Evolutionary conservation across 2,113 vertebrate species (phyloP).

Genomic region (Pelecanus crispus): DNA sequence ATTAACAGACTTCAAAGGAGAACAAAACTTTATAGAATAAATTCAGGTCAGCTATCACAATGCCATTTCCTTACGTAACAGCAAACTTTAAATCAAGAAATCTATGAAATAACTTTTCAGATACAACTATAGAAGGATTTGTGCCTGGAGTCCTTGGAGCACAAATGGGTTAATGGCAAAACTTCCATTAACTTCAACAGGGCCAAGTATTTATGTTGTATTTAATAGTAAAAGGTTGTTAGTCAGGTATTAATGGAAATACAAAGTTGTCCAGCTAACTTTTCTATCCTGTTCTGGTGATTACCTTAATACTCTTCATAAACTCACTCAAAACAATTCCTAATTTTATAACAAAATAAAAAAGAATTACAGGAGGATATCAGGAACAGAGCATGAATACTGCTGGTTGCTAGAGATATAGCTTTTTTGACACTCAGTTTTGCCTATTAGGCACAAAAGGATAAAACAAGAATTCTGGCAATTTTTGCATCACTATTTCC

Average conservation of each 20-base stretch:
- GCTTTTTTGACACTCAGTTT: background rate
- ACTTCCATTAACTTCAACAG: background rate
- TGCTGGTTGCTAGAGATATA: background rate
- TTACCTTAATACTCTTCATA: background rate
- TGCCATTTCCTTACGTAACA: constrained; percentile 33
- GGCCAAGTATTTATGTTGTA: background rate
- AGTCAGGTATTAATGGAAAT: background rate
- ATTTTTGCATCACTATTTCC: background rate
- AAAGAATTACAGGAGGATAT: background rate
- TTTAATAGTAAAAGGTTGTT: background rate
- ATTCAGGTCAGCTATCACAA: constrained; percentile 33
- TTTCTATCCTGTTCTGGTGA: background rate
- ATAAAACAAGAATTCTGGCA: background rate
- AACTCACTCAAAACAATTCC: background rate
- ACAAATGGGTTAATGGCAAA: background rate
- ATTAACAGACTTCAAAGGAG: constrained; percentile 24
- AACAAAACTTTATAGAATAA: constrained; percentile 45
- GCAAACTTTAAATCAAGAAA: constrained; percentile 37
- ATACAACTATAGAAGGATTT: background rate
- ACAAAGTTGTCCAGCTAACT: background rate
- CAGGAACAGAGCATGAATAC: background rate
- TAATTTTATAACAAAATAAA: background rate
- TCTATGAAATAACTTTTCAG: constrained; percentile 30
- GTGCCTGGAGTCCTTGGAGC: background rate
- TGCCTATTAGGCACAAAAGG: background rate